phyloP scores from a whole-genome alignment of 2,888 invertebrate genomes.

The Drosophila anomalipes region DNA sequence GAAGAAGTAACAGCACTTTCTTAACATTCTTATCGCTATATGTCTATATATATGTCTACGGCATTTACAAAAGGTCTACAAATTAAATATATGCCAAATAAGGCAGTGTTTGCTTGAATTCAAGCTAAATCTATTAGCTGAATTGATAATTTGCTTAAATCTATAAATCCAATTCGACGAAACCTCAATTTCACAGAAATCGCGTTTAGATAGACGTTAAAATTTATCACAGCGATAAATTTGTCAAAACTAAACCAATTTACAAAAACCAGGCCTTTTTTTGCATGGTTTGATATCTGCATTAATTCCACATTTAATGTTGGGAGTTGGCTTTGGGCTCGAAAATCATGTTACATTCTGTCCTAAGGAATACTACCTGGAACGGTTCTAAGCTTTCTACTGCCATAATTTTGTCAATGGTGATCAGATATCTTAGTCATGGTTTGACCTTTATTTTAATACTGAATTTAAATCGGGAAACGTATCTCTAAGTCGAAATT shows the following conservation, averaged over 20 bases:
- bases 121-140: not conserved
- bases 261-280: not conserved
- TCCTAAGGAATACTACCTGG: no score
- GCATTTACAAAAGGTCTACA: not conserved
- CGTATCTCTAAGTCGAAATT: no score
- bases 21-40: conserved; percentile 18
- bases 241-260: not conserved
- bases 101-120: conserved; percentile 9
- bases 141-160: not conserved
- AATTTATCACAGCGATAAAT: not conserved
- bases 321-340: no score
- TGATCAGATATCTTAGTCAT: no score
- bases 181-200: not conserved
- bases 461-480: no score
- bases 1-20: conserved; percentile 10
- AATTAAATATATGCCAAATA: not conserved
- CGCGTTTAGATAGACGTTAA: not conserved
- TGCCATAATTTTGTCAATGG: no score
- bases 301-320: not conserved
- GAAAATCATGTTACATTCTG: no score
- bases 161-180: not conserved
- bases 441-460: no score
- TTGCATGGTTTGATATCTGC: not conserved
- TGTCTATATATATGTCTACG: not conserved
- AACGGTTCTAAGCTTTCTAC: no score